phyloP scores from a whole-genome alignment of 2,113 vertebrate genomes.

The Megaptera novaeangliae region DNA sequence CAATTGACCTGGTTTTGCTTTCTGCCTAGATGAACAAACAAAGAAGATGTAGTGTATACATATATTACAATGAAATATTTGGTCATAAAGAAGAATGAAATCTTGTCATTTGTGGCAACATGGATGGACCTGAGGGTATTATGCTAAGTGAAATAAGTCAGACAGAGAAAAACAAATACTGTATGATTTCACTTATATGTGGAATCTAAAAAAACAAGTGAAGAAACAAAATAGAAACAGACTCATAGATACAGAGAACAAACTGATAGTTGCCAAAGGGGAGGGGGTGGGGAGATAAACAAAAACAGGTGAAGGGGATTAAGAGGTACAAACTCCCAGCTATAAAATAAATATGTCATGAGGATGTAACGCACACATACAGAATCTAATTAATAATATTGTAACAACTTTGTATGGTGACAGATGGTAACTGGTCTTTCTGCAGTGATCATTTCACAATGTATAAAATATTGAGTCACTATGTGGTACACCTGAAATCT shows the following conservation, averaged over 20 bases:
- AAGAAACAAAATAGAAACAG: not conserved
- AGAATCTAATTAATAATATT: not conserved
- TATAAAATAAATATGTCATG: not conserved
- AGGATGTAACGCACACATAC: not conserved
- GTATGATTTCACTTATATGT: not conserved
- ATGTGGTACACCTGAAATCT: not conserved
- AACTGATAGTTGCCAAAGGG: not conserved
- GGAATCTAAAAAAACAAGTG: not conserved
- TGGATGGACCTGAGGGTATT: not conserved
- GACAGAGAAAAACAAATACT: not conserved
- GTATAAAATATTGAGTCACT: not conserved
- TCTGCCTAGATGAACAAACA: not conserved
- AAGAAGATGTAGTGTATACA: not conserved
- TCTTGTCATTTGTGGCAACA: not conserved
- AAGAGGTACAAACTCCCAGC: not conserved
- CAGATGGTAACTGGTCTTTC: not conserved
- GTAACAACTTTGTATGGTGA: not conserved
- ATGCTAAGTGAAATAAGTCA: not conserved
- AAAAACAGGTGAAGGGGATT: not conserved
- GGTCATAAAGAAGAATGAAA: not conserved
- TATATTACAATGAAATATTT: not conserved
- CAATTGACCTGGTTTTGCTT: not conserved
- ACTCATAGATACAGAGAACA: not conserved
- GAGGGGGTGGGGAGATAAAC: not conserved
- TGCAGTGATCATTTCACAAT: too few relatives aligned